Evolutionary conservation across 2,888 invertebrate species (phyloP).

Genomic region (Lycaena phlaeas): DNA sequence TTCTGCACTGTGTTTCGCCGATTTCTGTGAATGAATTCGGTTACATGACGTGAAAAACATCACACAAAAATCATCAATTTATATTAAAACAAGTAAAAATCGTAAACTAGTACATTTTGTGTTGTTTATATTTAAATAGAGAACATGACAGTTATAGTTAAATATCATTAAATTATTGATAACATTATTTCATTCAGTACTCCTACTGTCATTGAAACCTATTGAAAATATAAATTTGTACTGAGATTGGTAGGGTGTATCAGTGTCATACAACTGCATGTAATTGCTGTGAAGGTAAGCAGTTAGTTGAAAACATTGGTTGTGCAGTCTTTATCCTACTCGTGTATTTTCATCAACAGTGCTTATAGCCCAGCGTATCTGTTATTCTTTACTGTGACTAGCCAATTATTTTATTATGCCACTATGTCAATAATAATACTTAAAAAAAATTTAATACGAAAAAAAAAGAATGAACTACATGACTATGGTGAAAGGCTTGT

Average conservation of each 20-base stretch:
- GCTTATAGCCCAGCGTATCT: conserved; percentile 38
- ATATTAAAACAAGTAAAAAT: background rate
- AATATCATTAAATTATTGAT: too few species aligned
- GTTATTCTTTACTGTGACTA: conserved; percentile 32
- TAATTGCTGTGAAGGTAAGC: conserved; percentile 2
- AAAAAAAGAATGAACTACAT: conserved; percentile 27
- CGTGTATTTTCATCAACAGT: conserved; percentile 24
- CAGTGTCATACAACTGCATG: background rate
- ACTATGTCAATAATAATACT: conserved; percentile 51
- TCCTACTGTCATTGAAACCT: background rate
- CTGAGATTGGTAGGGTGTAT: too few species aligned
- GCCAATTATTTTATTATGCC: conserved; percentile 52
- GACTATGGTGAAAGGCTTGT: conserved; percentile 12
- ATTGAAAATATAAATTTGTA: background rate
- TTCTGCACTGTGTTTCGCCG: background rate
- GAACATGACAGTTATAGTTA: background rate
- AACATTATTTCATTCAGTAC: background rate
- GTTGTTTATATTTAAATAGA: background rate
- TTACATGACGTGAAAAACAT: background rate
- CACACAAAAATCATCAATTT: background rate
- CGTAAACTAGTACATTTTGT: background rate
- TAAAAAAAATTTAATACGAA: conserved; percentile 26
- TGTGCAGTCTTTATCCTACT: conserved; percentile 9
- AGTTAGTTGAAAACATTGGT: background rate
- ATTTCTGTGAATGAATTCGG: background rate